These are phyloP conservation scores for Dyspetes luteomarginatus DNA, from an alignment of 2,888 invertebrate species.

Conservation along the genomic window DNA sequence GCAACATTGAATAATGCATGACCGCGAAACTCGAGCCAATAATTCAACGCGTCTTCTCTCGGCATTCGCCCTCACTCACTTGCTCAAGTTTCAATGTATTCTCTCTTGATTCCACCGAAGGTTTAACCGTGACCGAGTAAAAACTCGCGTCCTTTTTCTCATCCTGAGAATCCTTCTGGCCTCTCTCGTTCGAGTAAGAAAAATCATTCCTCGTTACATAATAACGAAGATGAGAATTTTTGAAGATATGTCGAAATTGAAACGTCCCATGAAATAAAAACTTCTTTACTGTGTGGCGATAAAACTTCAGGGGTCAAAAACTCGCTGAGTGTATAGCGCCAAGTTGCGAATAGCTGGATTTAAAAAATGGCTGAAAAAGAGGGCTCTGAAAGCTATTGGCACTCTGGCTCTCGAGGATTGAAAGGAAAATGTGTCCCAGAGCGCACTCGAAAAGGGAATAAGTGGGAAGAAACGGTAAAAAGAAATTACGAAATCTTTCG, in stretches of 20 bases:
- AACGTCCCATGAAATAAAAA: not conserved
- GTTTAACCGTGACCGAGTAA: constrained; percentile 22
- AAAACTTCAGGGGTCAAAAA: not conserved
- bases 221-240: not conserved
- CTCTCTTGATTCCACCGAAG: constrained; percentile 33
- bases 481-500: constrained; percentile 41
- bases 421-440: constrained; percentile 17
- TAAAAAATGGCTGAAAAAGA: not conserved
- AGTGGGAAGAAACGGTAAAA: constrained; percentile 7
- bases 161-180: constrained; percentile 1
- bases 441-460: not conserved
- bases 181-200: constrained; percentile 1
- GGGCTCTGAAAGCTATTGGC: not conserved
- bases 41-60: constrained; percentile 68
- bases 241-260: not conserved
- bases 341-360: not conserved
- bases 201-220: not conserved
- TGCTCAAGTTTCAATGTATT: constrained; percentile 39
- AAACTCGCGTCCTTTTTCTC: constrained; percentile 32
- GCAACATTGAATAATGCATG: constrained; percentile 75
- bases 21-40: constrained; percentile 71
- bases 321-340: not conserved
- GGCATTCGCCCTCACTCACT: constrained; percentile 20
- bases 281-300: not conserved
- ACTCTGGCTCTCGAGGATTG: constrained; percentile 4